Evolutionary conservation across 2,888 invertebrate species (phyloP), one percentile per base, ranked within the genome.

Genomic region (Malthinus seriepunctatus): DNA sequence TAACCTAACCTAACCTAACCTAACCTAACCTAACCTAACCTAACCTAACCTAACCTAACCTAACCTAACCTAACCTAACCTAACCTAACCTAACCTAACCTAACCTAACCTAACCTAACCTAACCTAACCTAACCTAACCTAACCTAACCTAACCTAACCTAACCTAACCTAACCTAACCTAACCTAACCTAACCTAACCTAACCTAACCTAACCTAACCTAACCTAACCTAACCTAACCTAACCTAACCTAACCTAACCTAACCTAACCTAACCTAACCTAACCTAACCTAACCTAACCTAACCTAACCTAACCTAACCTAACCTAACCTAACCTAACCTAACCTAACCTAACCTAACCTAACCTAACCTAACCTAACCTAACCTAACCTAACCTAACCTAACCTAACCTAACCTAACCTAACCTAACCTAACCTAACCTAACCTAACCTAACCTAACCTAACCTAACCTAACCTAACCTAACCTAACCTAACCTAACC

Each of bases 261-360:
- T 48, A 48, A 48, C 48, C 48, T 48, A 48, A 48, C 48, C 48
- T 34, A 14, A 48, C 48, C 34, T 48, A 47, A 47, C 47, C 47
- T 47, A 47, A 47, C 47, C n/a, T 47, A 47, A 47, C 48, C 48
- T 48, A 48, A 34, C 14, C 34, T 48, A 34, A 33, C 14, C 34
- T 34, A 48, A 48, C 48, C 48, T 48, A 48, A 48, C 48, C 33
- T 34, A 48, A 48, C 48, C n/a, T n/a, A n/a, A n/a, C n/a, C n/a
- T n/a, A n/a, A n/a, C n/a, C n/a, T n/a, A n/a, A n/a, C n/a, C n/a
- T n/a, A n/a, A n/a, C n/a, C n/a, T n/a, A n/a, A n/a, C n/a, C n/a
- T n/a, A n/a, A n/a, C n/a, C n/a, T n/a, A n/a, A n/a, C n/a, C n/a
- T n/a, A n/a, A n/a, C n/a, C n/a, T n/a, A n/a, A n/a, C n/a, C n/a